Evolutionary conservation across 2,888 invertebrate species (phyloP).

Genomic region (Eledone cirrhosa): DNA sequence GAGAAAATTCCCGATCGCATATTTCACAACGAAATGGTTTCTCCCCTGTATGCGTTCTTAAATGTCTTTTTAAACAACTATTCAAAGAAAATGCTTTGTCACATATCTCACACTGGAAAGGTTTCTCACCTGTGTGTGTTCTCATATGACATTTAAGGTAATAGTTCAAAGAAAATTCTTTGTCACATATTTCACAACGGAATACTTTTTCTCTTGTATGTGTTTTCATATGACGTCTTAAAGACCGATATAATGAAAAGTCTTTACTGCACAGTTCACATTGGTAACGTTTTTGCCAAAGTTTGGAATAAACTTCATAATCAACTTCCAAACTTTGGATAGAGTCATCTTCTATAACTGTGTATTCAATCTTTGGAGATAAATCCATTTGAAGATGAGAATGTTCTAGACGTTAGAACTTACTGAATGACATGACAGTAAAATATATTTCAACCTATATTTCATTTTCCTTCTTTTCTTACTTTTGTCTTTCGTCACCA

Average conservation of each 20-base stretch:
- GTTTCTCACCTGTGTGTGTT: constrained; percentile 11
- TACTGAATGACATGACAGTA: too few relatives aligned
- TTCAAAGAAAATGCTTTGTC: background rate
- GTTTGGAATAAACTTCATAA: too few relatives aligned
- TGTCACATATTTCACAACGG: constrained; percentile 29
- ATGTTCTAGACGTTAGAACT: too few relatives aligned
- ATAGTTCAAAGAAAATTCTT: constrained; percentile 34
- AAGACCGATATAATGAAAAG: background rate
- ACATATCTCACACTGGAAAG: background rate
- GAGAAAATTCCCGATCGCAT: background rate
- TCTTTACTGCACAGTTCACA: constrained; percentile 4
- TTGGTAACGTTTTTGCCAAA: too few relatives aligned
- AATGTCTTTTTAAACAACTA: background rate
- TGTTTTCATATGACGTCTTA: constrained; percentile 7
- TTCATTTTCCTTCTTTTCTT: too few relatives aligned
- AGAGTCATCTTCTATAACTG: too few relatives aligned
- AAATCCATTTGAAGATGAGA: too few relatives aligned
- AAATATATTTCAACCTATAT: too few relatives aligned
- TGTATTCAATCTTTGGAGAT: too few relatives aligned
- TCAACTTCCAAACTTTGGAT: too few relatives aligned
- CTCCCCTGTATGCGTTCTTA: background rate
- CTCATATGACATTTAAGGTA: constrained; percentile 30
- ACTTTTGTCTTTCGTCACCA: too few relatives aligned
- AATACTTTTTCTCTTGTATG: constrained; percentile 7
- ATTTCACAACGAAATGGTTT: constrained; percentile 12